Evolutionary conservation across 2,113 vertebrate genomes (phyloP).

Genomic region (Sander lucioperca): DNA sequence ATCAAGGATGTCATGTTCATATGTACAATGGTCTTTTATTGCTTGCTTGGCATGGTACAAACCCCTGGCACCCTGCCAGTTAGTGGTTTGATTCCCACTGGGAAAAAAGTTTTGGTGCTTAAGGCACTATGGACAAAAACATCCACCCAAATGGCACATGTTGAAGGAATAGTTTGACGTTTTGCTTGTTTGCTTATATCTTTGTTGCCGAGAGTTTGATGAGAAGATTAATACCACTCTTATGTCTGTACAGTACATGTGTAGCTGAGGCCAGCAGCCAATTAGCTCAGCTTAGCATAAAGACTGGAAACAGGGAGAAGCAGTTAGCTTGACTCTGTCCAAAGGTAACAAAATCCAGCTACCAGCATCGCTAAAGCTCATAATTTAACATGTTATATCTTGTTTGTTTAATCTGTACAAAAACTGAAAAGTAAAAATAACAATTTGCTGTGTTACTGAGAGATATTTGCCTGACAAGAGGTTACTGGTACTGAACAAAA

Average conservation of each 20-base stretch:
- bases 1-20: constrained; percentile 62
- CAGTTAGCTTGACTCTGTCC: neutral
- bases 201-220: neutral
- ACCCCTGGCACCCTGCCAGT: constrained; percentile 25
- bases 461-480: too few species aligned
- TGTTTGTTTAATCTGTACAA: too few species aligned
- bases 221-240: neutral
- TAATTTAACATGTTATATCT: too few species aligned
- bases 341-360: neutral
- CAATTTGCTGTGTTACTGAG: too few species aligned
- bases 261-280: neutral
- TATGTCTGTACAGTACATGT: neutral
- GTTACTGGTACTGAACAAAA: too few species aligned
- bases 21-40: constrained; percentile 66
- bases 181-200: neutral
- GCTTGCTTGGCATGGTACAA: constrained; percentile 49
- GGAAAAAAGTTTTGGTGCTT: constrained; percentile 1
- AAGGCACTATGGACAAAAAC: neutral
- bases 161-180: neutral
- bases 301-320: neutral
- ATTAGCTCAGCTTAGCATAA: constrained; percentile 4
- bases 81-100: constrained; percentile 6
- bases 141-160: neutral
- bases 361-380: neutral
- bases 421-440: too few species aligned